These are phyloP conservation scores for Entelurus aequoreus DNA, from an alignment of 2,113 vertebrate genomes.

Conservation along the genomic window DNA sequence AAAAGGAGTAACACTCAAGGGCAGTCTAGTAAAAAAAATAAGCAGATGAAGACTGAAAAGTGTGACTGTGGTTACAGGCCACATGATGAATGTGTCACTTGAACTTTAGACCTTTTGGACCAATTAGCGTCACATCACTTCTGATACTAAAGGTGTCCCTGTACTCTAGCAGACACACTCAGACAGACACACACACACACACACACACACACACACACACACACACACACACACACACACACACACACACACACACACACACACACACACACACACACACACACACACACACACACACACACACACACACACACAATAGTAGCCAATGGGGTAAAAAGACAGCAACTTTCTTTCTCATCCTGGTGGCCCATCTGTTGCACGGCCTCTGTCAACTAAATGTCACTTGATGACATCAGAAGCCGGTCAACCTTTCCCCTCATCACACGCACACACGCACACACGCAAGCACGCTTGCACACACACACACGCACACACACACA, in stretches of 20 bases:
- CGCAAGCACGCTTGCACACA: too few relatives aligned
- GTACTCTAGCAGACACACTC: slow-evolving; percentile 5
- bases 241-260: slow-evolving; percentile 8
- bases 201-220: background rate
- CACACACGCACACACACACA: too few relatives aligned
- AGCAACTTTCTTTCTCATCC: slow-evolving; percentile 10
- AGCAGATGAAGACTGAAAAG: slow-evolving; percentile 11
- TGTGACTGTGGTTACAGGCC: slow-evolving; percentile 7
- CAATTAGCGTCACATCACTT: slow-evolving; percentile 62
- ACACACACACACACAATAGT: background rate
- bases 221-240: background rate
- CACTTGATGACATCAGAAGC: slow-evolving; percentile 58
- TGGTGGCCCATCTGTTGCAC: slow-evolving; percentile 53
- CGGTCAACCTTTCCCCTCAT: slow-evolving; percentile 58
- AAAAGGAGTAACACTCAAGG: slow-evolving; percentile 12
- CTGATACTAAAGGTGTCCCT: slow-evolving; percentile 62
- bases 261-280: background rate
- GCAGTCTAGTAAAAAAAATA: slow-evolving; percentile 7
- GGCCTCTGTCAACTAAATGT: slow-evolving; percentile 60
- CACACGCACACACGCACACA: slow-evolving; percentile 5
- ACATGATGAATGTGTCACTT: slow-evolving; percentile 36
- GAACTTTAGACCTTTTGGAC: slow-evolving; percentile 46
- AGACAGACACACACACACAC: slow-evolving; percentile 1
- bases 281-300: background rate
- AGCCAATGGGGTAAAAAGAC: slow-evolving; percentile 7